Base-by-base conservation (phyloP, 2,113 vertebrate species). In the Aix galericulata region DNA sequence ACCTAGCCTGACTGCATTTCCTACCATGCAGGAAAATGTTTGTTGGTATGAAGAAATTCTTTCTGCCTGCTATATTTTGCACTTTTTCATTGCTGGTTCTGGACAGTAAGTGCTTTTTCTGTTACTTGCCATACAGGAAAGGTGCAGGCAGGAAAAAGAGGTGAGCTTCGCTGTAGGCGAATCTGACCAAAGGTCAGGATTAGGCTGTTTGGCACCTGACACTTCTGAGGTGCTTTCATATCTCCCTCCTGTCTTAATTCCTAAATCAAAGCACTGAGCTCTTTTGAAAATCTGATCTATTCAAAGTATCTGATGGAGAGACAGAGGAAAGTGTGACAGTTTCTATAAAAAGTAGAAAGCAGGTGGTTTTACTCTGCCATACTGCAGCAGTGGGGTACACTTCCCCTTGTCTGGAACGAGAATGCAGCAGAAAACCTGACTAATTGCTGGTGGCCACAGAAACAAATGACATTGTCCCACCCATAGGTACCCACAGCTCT, bases 261-360 rank as follows among this genome's bases (percentile, higher is more conserved):
- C 53, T 88, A 72, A 91, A 88, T 89, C 86, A 94, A 95, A 95
- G 60, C 32, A 36, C 11, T 60, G 63, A 93, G 77, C 38, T 78
- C 64, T 88, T 87, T 58, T 88, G 60, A 91, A 94, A 86, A 94
- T 56, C 29, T 81, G 72, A 81, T 90, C 93, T 90, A 91, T 94
- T 94, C 69, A 72, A 92, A 84, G 34, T 58, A 38, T 71, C 32
- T 78, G 42, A 78, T 48, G 42, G 64, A 85, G n/a, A 81, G 16
- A 42, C 22, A 91, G 50, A 42, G 32, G 66, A 62, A 89, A 71
- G 20, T 68, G 40, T 15, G 38, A 38, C 34, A 76, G 38, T 21
- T 14, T 85, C 40, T 42, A 18, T 60, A 56, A 86, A 73, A 75
- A 91, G 68, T 91, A 88, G 59, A 74, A 86, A 40, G 32, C 32